Conservation (phyloP, 2,113 vertebrate species). For the Neogale vison region DNA sequence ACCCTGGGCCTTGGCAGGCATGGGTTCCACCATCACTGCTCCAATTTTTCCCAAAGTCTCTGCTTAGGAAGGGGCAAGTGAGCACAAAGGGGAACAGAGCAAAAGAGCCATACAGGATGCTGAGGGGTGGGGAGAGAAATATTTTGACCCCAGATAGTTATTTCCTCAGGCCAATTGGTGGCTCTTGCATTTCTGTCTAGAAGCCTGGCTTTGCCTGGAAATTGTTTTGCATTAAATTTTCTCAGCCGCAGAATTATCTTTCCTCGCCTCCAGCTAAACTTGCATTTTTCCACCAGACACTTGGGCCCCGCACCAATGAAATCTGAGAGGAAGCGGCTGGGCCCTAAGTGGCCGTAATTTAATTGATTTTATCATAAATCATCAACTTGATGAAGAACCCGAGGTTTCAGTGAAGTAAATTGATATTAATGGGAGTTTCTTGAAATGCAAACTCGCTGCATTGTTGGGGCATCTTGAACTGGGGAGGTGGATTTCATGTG, state of each 20-base stretch:
- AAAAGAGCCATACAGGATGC: not conserved
- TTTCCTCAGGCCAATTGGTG: conserved; percentile 80
- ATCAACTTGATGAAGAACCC: conserved; percentile 91
- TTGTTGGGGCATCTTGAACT: conserved; percentile 64
- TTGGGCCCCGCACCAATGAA: conserved; percentile 86
- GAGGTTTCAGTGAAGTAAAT: conserved; percentile 89
- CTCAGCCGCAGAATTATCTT: conserved; percentile 85
- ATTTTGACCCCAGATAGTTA: conserved; percentile 72
- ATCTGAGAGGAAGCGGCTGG: conserved; percentile 88
- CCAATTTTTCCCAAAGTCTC: not conserved
- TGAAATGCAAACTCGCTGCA: conserved; percentile 81
- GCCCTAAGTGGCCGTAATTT: conserved; percentile 88
- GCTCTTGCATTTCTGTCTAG: conserved; percentile 75
- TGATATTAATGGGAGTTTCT: conserved; percentile 90
- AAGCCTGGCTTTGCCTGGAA: conserved; percentile 75
- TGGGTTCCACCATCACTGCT: not conserved
- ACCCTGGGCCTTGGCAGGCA: not conserved
- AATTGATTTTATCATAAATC: conserved; percentile 97
- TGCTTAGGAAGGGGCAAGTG: not conserved
- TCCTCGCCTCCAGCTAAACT: conserved; percentile 87
- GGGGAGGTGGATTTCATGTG: conserved; percentile 50
- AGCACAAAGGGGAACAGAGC: conserved; percentile 7
- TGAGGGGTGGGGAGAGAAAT: conserved; percentile 55
- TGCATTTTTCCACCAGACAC: conserved; percentile 85
- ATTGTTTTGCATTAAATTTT: conserved; percentile 88